Base-by-base conservation (phyloP, 2,113 vertebrate species). In the crab-eating macaque (Macaca fascicularis) region DNA sequence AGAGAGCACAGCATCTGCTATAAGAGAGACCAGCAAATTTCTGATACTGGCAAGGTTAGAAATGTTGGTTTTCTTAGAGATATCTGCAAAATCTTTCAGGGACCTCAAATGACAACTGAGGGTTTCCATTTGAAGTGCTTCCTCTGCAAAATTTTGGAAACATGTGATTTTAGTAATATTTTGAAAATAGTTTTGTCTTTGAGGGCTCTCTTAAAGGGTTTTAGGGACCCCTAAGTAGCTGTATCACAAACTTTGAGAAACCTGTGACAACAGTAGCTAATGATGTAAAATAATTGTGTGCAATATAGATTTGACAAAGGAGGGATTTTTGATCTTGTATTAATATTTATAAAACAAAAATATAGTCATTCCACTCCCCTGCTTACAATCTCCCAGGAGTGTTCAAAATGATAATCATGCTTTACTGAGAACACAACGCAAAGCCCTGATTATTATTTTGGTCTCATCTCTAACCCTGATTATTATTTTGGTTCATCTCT, bases 341-440 rank as follows among this genome's bases (percentile, higher is more conserved):
- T 90, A 70, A 72, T n/a, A n/a, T 61, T 45, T 93, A 67, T 80
- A 69, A 88, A 88, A 75, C 17, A 81, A 91, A 67, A 87, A 67
- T 64, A 30, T 22, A 67, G n/a, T 32, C 80, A 64, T 93, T 57
- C 59, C 25, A 45, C 5, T 57, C 27, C 69, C 27, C 43, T 93
- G 25, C 11, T 82, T 81, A 59, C 3, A 69, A n/a, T 57, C 8
- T 35, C 75, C 40, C 27, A 76, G 52, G 48, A 67, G 6, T 52
- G 13, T 76, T 82, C 25, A 74, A 81, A 74, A 38, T 70, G 40
- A 32, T 78, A 76, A 8, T 67, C n/a, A 40, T 19, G 43, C 43
- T 70, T 93, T 70, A 30, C 12, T 87, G 69, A 94, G 43, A 93
- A 70, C 12, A 43, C 8, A 76, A 59, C 7, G 20, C 45, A 57